A percentile compares a stretch with the other conserved stretches of the same genome.
Evolutionary conservation across 2,113 vertebrate genomes (phyloP).

Genomic region (Cryptotis parvus): DNA sequence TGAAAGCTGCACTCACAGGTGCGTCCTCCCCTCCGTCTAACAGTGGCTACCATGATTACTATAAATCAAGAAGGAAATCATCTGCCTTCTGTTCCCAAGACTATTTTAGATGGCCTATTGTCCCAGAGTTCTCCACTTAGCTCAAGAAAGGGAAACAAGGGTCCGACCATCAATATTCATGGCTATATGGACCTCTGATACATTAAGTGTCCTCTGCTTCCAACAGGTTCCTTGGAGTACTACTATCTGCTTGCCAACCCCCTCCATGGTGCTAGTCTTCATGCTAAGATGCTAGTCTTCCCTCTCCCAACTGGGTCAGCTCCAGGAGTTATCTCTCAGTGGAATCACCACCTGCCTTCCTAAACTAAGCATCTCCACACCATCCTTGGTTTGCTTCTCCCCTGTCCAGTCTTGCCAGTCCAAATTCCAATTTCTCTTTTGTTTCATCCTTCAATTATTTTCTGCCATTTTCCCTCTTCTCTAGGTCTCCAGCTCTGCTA

Average conservation of each 20-base stretch:
- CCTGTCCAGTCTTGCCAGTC: neutral
- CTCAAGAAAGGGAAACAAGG: neutral
- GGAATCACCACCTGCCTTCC: neutral
- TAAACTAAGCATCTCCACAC: neutral
- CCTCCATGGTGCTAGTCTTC: neutral
- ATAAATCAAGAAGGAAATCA: neutral
- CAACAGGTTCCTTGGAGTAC: neutral
- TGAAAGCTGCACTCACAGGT: neutral
- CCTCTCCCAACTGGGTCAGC: accelerated
- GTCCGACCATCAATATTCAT: neutral
- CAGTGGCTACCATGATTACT: neutral
- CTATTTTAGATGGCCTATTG: neutral
- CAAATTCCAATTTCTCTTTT: neutral
- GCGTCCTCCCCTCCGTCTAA: neutral
- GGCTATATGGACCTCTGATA: neutral
- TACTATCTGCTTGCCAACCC: neutral
- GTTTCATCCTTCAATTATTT: neutral
- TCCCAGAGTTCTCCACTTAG: neutral
- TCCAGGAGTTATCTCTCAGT: neutral
- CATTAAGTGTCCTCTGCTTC: neutral
- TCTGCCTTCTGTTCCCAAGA: neutral
- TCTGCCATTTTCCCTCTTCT: neutral
- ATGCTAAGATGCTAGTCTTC: neutral
- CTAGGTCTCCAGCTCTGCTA: neutral
- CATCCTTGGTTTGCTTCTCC: neutral